These are phyloP conservation scores for Fundulus diaphanus DNA, from an alignment of 2,797 vertebrate species.

Conservation along the genomic window DNA sequence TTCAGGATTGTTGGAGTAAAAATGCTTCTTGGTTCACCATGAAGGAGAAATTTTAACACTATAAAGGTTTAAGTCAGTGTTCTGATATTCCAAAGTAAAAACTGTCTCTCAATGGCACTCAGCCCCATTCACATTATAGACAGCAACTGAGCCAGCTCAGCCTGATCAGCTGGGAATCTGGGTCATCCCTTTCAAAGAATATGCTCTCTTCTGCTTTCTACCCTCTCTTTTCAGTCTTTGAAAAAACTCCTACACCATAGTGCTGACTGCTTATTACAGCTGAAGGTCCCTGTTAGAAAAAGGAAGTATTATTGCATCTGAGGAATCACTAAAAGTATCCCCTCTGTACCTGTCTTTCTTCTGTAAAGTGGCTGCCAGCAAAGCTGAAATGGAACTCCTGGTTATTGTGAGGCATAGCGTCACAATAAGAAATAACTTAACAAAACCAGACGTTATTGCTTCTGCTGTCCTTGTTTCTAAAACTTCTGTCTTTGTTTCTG, in stretches of 20 bases:
- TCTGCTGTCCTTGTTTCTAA: not conserved
- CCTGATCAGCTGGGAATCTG: constrained; percentile 1
- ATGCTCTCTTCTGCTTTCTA: not conserved
- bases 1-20: not conserved
- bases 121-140: not conserved
- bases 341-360: not conserved
- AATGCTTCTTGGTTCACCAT: not conserved
- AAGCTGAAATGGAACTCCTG: not conserved
- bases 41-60: not conserved
- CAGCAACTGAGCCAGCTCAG: not conserved
- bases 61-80: not conserved
- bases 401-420: not conserved
- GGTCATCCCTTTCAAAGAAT: not conserved
- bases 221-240: not conserved
- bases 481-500: not conserved
- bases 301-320: not conserved
- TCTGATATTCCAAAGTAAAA: not conserved
- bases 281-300: not conserved
- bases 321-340: not conserved
- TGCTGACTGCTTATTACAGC: not conserved
- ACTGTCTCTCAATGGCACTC: not conserved
- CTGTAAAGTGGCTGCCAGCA: not conserved
- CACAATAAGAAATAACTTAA: not conserved
- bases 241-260: not conserved
- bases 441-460: not conserved